Conservation (phyloP, 2,113 vertebrate genomes). For the Eleginops maclovinus region DNA sequence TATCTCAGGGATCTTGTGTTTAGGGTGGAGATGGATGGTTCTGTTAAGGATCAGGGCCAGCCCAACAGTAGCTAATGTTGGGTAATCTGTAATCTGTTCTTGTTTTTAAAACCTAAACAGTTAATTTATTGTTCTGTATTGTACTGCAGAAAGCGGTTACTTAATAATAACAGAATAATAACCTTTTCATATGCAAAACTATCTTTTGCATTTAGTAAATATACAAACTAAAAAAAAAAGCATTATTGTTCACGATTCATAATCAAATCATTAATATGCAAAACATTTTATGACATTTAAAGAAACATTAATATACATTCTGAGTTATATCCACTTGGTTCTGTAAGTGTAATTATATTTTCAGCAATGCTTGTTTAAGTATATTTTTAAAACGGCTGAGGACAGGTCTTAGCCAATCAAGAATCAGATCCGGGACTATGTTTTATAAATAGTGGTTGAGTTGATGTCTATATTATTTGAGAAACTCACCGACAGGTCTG, state of each 20-base stretch:
- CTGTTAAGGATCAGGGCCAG: neutral
- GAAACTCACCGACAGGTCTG: conserved; percentile 54
- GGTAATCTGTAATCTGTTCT: neutral
- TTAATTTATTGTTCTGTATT: too few relatives aligned
- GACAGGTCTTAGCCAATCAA: conserved; percentile 12
- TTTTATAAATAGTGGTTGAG: neutral
- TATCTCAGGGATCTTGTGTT: neutral
- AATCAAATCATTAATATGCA: neutral
- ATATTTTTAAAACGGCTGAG: neutral
- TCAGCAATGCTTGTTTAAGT: too few relatives aligned
- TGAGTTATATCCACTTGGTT: neutral
- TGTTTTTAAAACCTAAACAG: neutral
- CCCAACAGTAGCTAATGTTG: neutral
- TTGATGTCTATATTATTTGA: neutral
- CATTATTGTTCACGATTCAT: neutral
- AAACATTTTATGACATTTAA: too few relatives aligned
- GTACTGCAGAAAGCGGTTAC: neutral
- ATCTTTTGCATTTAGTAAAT: neutral
- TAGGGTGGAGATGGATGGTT: conserved; percentile 37
- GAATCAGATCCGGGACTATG: neutral
- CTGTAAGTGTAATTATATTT: neutral
- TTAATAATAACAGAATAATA: neutral
- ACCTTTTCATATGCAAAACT: neutral
- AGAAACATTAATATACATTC: too few relatives aligned
- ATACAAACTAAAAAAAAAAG: neutral